Conservation (phyloP, 2,113 vertebrate genomes). For the Centropristis striata region DNA sequence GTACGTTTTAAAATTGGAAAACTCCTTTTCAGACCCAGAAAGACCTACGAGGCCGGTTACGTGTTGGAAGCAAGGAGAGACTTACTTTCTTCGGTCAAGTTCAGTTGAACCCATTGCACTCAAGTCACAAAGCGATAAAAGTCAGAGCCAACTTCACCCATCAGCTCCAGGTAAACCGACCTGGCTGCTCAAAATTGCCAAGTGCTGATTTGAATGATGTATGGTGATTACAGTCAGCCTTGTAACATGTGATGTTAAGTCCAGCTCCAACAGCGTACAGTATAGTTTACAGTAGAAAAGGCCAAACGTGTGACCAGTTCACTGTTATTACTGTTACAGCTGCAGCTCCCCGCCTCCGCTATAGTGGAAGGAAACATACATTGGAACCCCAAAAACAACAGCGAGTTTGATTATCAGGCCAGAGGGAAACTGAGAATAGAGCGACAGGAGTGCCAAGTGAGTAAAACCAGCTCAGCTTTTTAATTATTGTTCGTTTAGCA, state of each 20-base stretch:
- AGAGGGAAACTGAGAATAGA: slow-evolving; percentile 75
- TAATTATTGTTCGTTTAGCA: not conserved
- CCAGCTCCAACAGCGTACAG: slow-evolving; percentile 8
- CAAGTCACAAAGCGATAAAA: slow-evolving; percentile 65
- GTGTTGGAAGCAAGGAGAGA: slow-evolving; percentile 80
- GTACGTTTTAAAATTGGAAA: too few species aligned
- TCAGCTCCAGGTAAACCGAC: slow-evolving; percentile 85
- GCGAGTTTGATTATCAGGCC: slow-evolving; percentile 77
- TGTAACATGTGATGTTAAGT: not conserved
- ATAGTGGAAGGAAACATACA: slow-evolving; percentile 81
- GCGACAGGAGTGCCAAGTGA: slow-evolving; percentile 84
- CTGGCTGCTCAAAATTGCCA: not conserved
- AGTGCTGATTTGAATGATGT: not conserved
- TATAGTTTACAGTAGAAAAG: slow-evolving; percentile 43
- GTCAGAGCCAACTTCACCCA: slow-evolving; percentile 82
- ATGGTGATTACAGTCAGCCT: not conserved
- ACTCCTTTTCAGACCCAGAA: slow-evolving; percentile 75
- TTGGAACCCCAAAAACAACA: slow-evolving; percentile 69
- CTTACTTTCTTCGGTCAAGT: slow-evolving; percentile 82
- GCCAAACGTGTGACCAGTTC: slow-evolving; percentile 13
- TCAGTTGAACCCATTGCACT: slow-evolving; percentile 68
- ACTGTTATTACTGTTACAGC: slow-evolving; percentile 78
- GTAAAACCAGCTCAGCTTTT: slow-evolving; percentile 63
- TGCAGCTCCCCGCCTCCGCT: slow-evolving; percentile 83
- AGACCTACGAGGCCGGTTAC: slow-evolving; percentile 81